A percentile compares a stretch with the other conserved stretches of the same genome.
Conservation (phyloP, 2,888 invertebrate species). For the Pantelozetes paolii region DNA sequence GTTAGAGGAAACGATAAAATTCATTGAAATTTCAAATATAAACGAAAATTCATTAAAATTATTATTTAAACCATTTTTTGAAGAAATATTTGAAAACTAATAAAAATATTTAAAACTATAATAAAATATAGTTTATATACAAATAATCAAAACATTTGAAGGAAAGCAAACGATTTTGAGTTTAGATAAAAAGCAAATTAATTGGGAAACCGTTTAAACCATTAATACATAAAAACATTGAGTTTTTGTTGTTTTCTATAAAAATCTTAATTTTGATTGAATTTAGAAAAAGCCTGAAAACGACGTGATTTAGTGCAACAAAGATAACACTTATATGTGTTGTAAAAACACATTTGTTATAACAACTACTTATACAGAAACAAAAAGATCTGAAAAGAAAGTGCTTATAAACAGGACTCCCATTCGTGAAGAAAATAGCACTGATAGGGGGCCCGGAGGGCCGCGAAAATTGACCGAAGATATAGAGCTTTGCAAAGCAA, state of each 20-base stretch:
- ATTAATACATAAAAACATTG: no score
- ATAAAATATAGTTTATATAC: no score
- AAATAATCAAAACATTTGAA: no score
- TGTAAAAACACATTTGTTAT: slow-evolving; percentile 27
- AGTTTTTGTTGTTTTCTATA: background rate
- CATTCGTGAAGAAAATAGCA: background rate
- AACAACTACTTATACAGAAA: background rate
- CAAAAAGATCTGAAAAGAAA: background rate
- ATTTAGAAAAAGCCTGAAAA: background rate
- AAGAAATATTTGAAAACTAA: no score
- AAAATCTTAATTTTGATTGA: background rate
- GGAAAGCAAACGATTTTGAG: no score
- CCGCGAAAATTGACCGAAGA: background rate
- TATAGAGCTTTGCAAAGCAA: background rate
- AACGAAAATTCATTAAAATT: no score
- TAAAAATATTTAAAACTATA: no score
- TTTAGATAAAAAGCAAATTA: no score
- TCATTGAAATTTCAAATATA: no score
- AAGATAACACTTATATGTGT: background rate
- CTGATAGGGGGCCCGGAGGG: background rate
- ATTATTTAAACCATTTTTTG: no score
- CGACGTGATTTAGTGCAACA: background rate
- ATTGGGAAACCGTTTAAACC: no score
- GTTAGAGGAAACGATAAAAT: no score
- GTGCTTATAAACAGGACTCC: slow-evolving; percentile 1